Percentiles rank a stretch among this genome's conserved stretches.
These are phyloP conservation scores for Xestobium rufovillosum DNA, from an alignment of 2,888 invertebrate species.

Conservation along the genomic window DNA sequence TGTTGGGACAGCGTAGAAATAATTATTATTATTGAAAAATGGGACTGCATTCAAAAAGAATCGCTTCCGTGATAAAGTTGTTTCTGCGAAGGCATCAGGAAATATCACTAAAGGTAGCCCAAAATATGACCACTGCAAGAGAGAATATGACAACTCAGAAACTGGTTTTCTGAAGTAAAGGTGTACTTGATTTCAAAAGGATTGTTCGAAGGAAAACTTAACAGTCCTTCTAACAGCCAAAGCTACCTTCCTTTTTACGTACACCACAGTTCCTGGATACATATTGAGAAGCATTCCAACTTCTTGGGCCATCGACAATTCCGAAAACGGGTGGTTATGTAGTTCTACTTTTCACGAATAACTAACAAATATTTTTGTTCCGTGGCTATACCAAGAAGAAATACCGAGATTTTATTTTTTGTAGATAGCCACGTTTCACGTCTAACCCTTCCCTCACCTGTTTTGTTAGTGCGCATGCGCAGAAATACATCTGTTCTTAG, in stretches of 20 bases:
- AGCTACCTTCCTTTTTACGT: conserved; percentile 28
- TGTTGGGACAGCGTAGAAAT: too few species aligned
- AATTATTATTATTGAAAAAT: too few species aligned
- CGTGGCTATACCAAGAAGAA: conserved; percentile 13
- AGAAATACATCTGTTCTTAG: too few species aligned
- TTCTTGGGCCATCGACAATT: too few species aligned
- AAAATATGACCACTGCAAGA: conserved; percentile 10
- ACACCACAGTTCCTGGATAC: conserved; percentile 29
- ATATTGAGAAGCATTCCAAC: conserved; percentile 28
- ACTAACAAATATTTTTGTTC: conserved; percentile 36
- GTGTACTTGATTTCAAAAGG: too few species aligned
- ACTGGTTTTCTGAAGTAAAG: conserved; percentile 12
- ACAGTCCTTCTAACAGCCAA: conserved; percentile 13
- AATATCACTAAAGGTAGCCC: too few species aligned
- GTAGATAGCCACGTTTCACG: conserved; percentile 14
- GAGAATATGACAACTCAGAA: conserved; percentile 9
- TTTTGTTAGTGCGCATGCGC: too few species aligned
- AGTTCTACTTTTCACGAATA: conserved; percentile 37
- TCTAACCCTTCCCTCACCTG: conserved; percentile 11
- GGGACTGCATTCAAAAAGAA: too few species aligned
- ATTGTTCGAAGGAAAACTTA: conserved; percentile 10
- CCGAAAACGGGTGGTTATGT: conserved; percentile 43
- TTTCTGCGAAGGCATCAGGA: too few species aligned
- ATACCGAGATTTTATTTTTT: conserved; percentile 11
- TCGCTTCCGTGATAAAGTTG: too few species aligned